Conservation (phyloP, 1,140 invertebrate genomes). For the Hypothenemus hampei region DNA sequence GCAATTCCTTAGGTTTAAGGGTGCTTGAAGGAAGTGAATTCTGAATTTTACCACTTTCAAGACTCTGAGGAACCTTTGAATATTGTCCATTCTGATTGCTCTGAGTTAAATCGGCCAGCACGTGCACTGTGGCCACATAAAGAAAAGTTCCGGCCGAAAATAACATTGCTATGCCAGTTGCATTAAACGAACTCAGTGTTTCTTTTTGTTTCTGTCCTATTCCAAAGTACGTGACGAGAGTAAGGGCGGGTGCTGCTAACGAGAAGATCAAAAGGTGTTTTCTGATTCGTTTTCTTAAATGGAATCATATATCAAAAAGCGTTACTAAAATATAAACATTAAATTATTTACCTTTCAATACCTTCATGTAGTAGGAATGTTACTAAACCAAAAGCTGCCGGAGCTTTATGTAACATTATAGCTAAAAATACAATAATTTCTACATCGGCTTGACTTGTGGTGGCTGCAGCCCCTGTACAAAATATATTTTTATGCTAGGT, state of each 20-base stretch:
- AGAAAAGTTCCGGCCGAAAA: conserved; percentile 98
- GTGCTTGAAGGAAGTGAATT: conserved; percentile 44
- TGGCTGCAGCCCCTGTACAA: conserved; percentile 79
- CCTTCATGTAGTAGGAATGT: conserved; percentile 95
- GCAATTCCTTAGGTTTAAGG: conserved; percentile 66
- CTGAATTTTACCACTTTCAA: conserved; percentile 39
- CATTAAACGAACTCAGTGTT: conserved; percentile 76
- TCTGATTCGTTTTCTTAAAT: conserved; percentile 67
- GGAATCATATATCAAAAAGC: conserved; percentile 1
- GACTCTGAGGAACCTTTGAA: conserved; percentile 34
- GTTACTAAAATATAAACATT: not conserved
- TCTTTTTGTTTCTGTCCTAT: conserved; percentile 80
- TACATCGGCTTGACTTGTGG: conserved; percentile 89
- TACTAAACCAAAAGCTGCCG: conserved; percentile 96
- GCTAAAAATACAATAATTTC: conserved; percentile 97
- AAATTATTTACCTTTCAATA: conserved; percentile 62
- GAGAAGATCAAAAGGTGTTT: conserved; percentile 94
- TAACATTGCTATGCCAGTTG: conserved; percentile 93
- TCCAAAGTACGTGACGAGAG: conserved; percentile 89
- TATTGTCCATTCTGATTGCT: conserved; percentile 46
- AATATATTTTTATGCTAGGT: not conserved
- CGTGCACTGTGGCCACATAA: conserved; percentile 98
- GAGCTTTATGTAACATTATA: conserved; percentile 99
- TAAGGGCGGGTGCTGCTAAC: conserved; percentile 82
- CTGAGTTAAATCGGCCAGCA: conserved; percentile 85